Conservation (phyloP, 2,888 invertebrate species). For the Arctia plantaginis region DNA sequence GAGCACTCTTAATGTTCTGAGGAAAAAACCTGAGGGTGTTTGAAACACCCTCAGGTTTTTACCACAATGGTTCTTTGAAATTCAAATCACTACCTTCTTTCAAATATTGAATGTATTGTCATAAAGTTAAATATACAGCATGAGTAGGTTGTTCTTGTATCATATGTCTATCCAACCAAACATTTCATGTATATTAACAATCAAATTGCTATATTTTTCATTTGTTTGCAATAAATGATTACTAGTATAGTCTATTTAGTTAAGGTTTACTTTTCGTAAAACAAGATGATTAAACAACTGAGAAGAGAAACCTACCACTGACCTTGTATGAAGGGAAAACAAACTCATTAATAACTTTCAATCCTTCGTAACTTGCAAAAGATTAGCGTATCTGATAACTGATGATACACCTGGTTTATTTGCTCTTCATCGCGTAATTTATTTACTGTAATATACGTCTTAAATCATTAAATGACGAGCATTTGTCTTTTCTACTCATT, state of each 20-base stretch:
- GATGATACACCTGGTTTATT: background rate
- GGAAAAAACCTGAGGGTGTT: too few species aligned
- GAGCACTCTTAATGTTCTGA: slow-evolving; percentile 1
- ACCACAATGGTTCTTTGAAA: background rate
- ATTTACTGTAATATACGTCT: background rate
- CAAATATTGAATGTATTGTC: background rate
- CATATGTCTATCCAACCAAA: background rate
- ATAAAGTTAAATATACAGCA: background rate
- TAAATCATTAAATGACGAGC: background rate
- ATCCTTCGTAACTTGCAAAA: background rate
- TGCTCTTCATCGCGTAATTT: background rate
- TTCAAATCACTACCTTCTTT: background rate
- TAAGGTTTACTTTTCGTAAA: background rate
- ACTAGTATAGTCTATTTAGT: background rate
- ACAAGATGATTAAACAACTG: background rate
- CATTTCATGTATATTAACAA: background rate
- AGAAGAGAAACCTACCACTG: background rate
- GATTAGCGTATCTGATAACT: background rate
- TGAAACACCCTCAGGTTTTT: background rate
- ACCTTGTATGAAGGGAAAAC: background rate
- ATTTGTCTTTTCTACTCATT: background rate
- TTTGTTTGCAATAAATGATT: too few species aligned
- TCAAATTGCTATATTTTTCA: too few species aligned
- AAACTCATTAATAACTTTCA: background rate
- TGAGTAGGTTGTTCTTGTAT: background rate